Percentiles rank a stretch among this genome's conserved stretches.
phyloP scores from a whole-genome alignment of 2,797 vertebrate species.

The Hephaestus fuliginosus region DNA sequence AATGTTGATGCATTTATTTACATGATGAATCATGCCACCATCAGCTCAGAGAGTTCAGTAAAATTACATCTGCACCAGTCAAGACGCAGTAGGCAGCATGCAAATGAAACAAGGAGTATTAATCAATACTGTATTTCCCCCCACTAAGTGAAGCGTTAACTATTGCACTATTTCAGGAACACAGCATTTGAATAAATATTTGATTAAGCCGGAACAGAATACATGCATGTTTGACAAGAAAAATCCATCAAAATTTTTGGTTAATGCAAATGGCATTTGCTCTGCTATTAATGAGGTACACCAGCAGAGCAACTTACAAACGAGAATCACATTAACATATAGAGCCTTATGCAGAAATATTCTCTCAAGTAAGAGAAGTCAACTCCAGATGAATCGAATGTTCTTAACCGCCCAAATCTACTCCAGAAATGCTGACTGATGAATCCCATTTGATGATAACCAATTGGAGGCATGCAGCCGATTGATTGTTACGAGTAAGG shows the following conservation, averaged over 20 bases:
- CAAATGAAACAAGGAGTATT: conserved; percentile 73
- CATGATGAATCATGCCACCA: conserved; percentile 73
- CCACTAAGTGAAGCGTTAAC: conserved; percentile 75
- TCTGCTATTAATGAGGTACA: conserved; percentile 57
- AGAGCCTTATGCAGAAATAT: not conserved
- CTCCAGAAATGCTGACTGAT: too few relatives aligned
- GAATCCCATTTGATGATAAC: too few relatives aligned
- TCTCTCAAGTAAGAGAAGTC: too few relatives aligned
- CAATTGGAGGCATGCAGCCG: too few relatives aligned
- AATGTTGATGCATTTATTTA: conserved; percentile 76
- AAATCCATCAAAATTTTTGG: conserved; percentile 76
- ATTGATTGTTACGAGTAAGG: too few relatives aligned
- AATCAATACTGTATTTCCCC: conserved; percentile 70
- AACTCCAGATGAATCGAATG: too few relatives aligned
- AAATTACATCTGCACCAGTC: conserved; percentile 72
- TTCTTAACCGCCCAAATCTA: too few relatives aligned
- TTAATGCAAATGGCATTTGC: conserved; percentile 70
- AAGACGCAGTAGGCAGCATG: conserved; percentile 64
- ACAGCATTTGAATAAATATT: conserved; percentile 81
- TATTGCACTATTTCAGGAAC: conserved; percentile 75
- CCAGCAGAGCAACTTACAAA: conserved; percentile 18
- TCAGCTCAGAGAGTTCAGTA: conserved; percentile 65
- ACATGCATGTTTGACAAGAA: conserved; percentile 75
- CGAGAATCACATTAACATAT: conserved; percentile 18
- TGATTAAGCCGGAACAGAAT: conserved; percentile 68